Conservation (phyloP, 2,888 invertebrate species). For the Leptinotarsa haldemani region DNA sequence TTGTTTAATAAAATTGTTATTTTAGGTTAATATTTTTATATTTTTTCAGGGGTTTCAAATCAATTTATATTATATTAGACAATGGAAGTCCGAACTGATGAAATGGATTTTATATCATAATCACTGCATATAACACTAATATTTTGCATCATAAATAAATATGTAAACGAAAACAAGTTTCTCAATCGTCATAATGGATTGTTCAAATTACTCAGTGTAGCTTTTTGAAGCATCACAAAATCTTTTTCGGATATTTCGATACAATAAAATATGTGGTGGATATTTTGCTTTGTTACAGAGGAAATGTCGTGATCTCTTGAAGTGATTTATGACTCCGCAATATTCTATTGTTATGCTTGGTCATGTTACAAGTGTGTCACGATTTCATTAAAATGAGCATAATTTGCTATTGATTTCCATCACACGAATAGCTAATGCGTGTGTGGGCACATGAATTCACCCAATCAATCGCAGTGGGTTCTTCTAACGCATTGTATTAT, state of each 20-base stretch:
- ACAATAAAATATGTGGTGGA: not conserved
- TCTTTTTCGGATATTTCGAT: not conserved
- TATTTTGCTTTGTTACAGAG: not conserved
- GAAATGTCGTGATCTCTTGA: not conserved
- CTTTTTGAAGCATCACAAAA: too few species aligned
- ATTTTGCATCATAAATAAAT: too few species aligned
- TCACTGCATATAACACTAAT: too few species aligned
- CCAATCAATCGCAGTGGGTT: not conserved
- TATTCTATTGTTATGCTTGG: conserved; percentile 5
- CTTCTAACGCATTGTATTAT: not conserved
- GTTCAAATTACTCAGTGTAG: too few species aligned
- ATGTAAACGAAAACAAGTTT: too few species aligned
- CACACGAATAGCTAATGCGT: conserved; percentile 5
- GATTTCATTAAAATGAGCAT: not conserved
- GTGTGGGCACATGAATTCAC: conserved; percentile 4
- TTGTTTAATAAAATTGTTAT: too few species aligned
- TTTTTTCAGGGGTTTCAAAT: too few species aligned
- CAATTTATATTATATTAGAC: too few species aligned
- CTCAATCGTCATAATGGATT: too few species aligned
- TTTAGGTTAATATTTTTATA: too few species aligned
- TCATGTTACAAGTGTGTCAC: conserved; percentile 4
- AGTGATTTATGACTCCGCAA: not conserved
- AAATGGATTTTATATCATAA: too few species aligned
- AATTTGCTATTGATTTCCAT: not conserved
- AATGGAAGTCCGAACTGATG: too few species aligned